Base-by-base conservation (phyloP, 2,888 invertebrate genomes). In the Hirtodrosophila confusa region DNA sequence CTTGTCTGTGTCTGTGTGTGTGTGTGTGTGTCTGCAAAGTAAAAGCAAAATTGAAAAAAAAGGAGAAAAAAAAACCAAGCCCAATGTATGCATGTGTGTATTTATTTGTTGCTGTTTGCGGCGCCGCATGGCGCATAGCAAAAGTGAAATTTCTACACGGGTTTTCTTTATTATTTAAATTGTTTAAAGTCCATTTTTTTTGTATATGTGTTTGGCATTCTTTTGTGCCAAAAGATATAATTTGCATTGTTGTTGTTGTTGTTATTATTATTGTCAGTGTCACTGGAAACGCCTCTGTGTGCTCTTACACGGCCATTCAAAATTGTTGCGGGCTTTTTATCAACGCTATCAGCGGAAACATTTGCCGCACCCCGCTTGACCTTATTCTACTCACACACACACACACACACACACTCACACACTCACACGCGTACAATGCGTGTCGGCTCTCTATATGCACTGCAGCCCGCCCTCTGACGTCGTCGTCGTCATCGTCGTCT, bases 301-400 rank as follows among this genome's bases (percentile, higher is more conserved):
- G 27, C 27, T 6, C 3, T 9, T 31, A 49, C 76, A 70, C 67
- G 67, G 76, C 71, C 75, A 79, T 72, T 75, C 72, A 69, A 77
- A 37, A 67, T 65, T 60, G 62, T 60, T 61, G 43, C 54, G 55
- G 45, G 12, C 24, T 63, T 69, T 72, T 70, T 75, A 75, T 75
- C 71, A 75, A 71, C 57, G 54, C 77, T 85, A 85, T 80, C 83
- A 86, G 77, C 86, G 69, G 74, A 83, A 86, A 76, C 61, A 79
- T 83, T 79, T 76, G 80, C 86, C 84, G 86, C 80, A 83, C 86
- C 86, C 86, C 86, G 84, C 80, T 74, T 80, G 84, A 80, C 86
- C 80, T 83, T 76, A 83, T 83, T 82, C 37, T 55, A 50, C 41
- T 12, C 61, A 10, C 51, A 17, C 17, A 23, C 51, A 45, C 9